Conservation (phyloP, 1,140 invertebrate genomes). For the Gonioctena quinquepunctata region DNA sequence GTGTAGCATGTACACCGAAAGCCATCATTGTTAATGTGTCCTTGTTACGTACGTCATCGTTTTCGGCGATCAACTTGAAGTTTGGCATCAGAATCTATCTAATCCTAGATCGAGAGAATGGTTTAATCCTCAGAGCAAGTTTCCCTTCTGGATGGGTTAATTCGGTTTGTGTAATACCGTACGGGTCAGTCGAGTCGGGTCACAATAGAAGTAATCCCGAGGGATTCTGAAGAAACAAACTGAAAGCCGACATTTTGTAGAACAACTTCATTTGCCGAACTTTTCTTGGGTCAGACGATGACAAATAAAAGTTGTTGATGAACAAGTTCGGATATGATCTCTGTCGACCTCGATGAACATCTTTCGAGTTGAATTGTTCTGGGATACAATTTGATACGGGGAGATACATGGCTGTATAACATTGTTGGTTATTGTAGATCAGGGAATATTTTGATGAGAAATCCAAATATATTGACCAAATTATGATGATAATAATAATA, state of each 20-base stretch:
- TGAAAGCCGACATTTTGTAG: constrained; percentile 39
- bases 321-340: neutral
- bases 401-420: too few relatives aligned
- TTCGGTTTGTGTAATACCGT: constrained; percentile 40
- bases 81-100: constrained; percentile 26
- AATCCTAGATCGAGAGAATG: constrained; percentile 44
- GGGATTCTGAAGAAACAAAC: constrained; percentile 38
- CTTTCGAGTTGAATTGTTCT: neutral
- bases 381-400: too few relatives aligned
- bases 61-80: constrained; percentile 30
- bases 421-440: too few relatives aligned
- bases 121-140: constrained; percentile 42
- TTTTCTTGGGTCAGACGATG: constrained; percentile 29
- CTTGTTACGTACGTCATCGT: constrained; percentile 30
- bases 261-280: constrained; percentile 33
- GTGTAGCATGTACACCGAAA: too few relatives aligned
- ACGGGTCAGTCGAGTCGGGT: constrained; percentile 24
- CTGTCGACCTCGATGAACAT: neutral
- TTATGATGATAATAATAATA: too few relatives aligned
- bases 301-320: neutral
- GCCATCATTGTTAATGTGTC: too few relatives aligned
- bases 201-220: constrained; percentile 42
- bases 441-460: too few relatives aligned
- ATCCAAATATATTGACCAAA: too few relatives aligned
- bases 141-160: constrained; percentile 40